Evolutionary conservation across 2,113 vertebrate genomes (phyloP).

Genomic region (Lethenteron camtschaticum): DNA sequence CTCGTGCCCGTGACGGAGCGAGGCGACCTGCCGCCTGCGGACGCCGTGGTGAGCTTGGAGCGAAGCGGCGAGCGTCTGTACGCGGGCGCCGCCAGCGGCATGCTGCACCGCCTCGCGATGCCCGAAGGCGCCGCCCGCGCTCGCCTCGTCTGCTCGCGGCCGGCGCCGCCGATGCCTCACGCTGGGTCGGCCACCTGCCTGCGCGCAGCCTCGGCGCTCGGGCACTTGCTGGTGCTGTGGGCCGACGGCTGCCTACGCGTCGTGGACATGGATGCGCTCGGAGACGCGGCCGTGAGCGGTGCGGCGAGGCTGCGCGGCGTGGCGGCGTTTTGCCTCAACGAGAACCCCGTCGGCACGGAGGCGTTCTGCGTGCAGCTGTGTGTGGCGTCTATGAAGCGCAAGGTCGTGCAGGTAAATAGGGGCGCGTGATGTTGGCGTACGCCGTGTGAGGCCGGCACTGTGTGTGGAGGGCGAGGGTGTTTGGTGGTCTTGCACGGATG

Average conservation of each 20-base stretch:
- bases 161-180: not conserved
- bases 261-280: conserved; percentile 1
- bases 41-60: not conserved
- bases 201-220: not conserved
- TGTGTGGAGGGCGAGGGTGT: too few species aligned
- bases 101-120: not conserved
- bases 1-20: conserved; percentile 1
- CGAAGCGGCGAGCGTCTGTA: not conserved
- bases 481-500: too few species aligned
- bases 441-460: too few species aligned
- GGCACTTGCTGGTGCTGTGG: not conserved
- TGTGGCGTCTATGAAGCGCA: not conserved
- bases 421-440: too few species aligned
- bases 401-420: not conserved
- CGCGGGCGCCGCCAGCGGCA: not conserved
- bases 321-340: conserved; percentile 3
- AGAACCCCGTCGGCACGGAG: not conserved
- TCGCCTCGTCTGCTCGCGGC: not conserved
- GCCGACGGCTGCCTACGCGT: not conserved
- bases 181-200: not conserved
- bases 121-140: not conserved
- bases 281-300: not conserved
- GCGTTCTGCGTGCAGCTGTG: conserved; percentile 5
- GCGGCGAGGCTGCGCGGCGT: not conserved
- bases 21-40: not conserved